Base-by-base conservation (phyloP, 2,888 invertebrate genomes). In the Scaptomyza cyrtandrae region DNA sequence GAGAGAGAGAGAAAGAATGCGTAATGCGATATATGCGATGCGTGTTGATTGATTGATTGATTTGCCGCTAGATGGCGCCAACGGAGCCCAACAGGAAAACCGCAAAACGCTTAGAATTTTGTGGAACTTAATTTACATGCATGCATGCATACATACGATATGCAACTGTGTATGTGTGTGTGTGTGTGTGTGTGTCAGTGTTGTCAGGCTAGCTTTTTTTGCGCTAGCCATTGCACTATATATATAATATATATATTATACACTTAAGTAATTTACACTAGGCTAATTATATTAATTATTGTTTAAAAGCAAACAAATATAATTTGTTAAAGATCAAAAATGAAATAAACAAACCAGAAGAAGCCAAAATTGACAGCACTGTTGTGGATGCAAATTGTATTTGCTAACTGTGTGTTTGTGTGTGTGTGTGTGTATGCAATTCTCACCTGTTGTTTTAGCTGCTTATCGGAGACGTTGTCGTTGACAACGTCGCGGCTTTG, bases 31-130 rank as follows among this genome's bases (percentile, higher is more conserved):
- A 49, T 44, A 43, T n/a, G 39, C 27, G 9, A 31, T 31, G 31
- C 2, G 33, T 10, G 33, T 29, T 54, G n/a, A 33, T 33, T 33
- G 14, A 53, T 14, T 39, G 68, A 43, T 54, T 54, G 49, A 52
- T 52, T 64, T 61, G 54, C 50, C 80, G 64, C 54, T 72, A 81
- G 80, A 65, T 86, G 87, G 85, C 82, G 87, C 81, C 85, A 58
- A 29, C 29, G 29, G 56, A 24, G 24, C 24, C 24, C 37, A 63
- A 46, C 53, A 71, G 78, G 60, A 71, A 82, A 86, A 81, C 82
- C 82, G 45, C 81, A 84, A 58, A 66, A 56, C 53, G 55, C 62
- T 72, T 77, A 54, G 35, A 67, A 63, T 49, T 53, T 46, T 63
- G 55, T 75, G 54, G 43, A 62, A 68, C 55, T 49, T 39, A 54